Base-by-base conservation (phyloP, 2,113 vertebrate genomes). In the Pardalotus punctatus region DNA sequence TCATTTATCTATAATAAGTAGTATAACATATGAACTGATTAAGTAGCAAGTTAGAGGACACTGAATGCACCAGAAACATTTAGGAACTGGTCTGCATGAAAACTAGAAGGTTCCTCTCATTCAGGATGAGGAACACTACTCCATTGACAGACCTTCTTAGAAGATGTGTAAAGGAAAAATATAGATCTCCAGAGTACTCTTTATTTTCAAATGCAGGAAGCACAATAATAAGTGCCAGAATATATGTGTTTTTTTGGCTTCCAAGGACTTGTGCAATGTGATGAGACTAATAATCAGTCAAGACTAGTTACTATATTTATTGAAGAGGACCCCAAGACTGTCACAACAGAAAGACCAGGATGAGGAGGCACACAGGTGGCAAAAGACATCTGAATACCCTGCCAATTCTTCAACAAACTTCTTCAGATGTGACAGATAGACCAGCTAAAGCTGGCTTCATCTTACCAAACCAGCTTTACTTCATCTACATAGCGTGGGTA, bases 401-500 rank as follows among this genome's bases (percentile, higher is more conserved):
- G 29, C 24, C 47, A 94, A 27, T 54, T 83, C 64, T 54, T 54
- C 54, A 47, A 7, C 22, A 5, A 74, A 64, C 19, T 69, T 81
- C 29, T 57, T 58, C 56, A 74, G 56, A 62, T 60, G 40, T 38
- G 33, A 78, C 42, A 81, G 14, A 83, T 10, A 3, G 3, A 67
- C 21, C 23, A 88, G 23, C 25, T 50, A 81, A 38, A 87, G 35
- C 21, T 81, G 72, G 42, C 23, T 84, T 74, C 56, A 33, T 10
- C 53, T 67, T 43, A 45, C 29, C 40, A 47, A 71, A 64, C 7
- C 60, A 86, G 45, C 23, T 86, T 70, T 58, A 51, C 22, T 31
- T 64, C 29, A 74, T 23, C 29, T 67, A 6, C 3, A 64, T 4
- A 67, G 66, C 0, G 0, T 9, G 11, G 19, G 42, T 43, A 67